These are phyloP conservation scores for Nemoura dubitans DNA, from an alignment of 2,888 invertebrate genomes.

Conservation along the genomic window DNA sequence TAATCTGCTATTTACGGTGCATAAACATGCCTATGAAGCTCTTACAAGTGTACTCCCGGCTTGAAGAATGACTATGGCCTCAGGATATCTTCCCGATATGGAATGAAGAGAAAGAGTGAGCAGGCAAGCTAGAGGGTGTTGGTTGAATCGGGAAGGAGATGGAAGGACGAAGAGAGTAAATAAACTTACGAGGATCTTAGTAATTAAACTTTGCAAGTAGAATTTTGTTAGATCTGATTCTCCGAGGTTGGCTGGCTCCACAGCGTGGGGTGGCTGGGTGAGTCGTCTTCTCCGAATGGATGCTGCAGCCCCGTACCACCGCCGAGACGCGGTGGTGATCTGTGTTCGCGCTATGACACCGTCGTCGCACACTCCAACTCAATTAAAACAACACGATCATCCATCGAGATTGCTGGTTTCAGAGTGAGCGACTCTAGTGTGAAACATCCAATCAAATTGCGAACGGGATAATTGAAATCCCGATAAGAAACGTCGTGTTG, in stretches of 20 bases:
- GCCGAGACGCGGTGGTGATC: background rate
- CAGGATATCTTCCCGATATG: conserved; percentile 3
- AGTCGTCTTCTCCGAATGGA: background rate
- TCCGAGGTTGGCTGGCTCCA: background rate
- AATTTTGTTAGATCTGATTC: conserved; percentile 38
- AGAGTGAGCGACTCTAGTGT: background rate
- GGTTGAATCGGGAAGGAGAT: background rate
- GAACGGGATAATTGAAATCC: background rate
- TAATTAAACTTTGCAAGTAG: conserved; percentile 47
- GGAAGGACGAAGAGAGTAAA: conserved; percentile 25
- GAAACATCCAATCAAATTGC: conserved; percentile 7
- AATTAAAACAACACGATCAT: conserved; percentile 7
- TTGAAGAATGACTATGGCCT: background rate
- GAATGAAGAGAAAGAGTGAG: conserved; percentile 18
- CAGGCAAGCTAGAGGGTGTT: background rate
- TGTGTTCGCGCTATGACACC: background rate
- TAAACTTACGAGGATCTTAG: conserved; percentile 44
- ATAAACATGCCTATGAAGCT: background rate
- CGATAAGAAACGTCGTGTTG: background rate
- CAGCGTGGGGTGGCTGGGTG: too few relatives aligned
- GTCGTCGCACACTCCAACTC: background rate
- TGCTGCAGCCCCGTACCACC: background rate
- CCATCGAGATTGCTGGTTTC: background rate
- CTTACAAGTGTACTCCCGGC: background rate
- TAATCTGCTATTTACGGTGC: background rate